These are phyloP conservation scores for Micromesistius poutassou DNA, from an alignment of 2,797 vertebrate genomes.

Conservation along the genomic window DNA sequence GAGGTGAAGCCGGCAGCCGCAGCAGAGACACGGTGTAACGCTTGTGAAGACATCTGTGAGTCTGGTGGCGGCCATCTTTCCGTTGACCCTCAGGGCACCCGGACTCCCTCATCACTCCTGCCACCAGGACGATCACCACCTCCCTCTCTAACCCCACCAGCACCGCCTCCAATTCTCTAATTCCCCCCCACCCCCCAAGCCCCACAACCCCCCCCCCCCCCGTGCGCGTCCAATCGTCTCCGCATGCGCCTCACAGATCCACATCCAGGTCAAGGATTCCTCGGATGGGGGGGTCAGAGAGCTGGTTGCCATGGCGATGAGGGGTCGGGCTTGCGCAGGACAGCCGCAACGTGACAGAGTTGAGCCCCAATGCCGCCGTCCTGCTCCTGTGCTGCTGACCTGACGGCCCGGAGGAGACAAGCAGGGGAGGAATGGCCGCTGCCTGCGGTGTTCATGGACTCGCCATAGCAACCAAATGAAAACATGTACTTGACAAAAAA, in stretches of 20 bases:
- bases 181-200: constrained; percentile 8
- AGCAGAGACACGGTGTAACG: neutral
- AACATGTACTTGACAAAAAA: neutral
- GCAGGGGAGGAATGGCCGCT: neutral
- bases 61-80: neutral
- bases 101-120: neutral
- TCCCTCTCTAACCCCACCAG: constrained; percentile 1
- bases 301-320: constrained; percentile 51
- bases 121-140: constrained; percentile 7
- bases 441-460: neutral
- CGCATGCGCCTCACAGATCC: constrained; percentile 37
- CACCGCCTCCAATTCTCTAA: neutral
- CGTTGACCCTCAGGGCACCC: neutral
- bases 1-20: constrained; percentile 6
- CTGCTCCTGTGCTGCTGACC: neutral
- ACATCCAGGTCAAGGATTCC: constrained; percentile 58
- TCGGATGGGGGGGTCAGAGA: constrained; percentile 47
- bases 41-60: constrained; percentile 15
- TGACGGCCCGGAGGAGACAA: constrained; percentile 25
- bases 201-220: constrained; percentile 12
- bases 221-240: constrained; percentile 39
- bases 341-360: constrained; percentile 8
- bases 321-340: constrained; percentile 22
- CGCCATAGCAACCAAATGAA: neutral
- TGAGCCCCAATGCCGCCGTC: neutral